Evolutionary conservation across 2,888 invertebrate species (phyloP).

Genomic region (Mamestra brassicae): DNA sequence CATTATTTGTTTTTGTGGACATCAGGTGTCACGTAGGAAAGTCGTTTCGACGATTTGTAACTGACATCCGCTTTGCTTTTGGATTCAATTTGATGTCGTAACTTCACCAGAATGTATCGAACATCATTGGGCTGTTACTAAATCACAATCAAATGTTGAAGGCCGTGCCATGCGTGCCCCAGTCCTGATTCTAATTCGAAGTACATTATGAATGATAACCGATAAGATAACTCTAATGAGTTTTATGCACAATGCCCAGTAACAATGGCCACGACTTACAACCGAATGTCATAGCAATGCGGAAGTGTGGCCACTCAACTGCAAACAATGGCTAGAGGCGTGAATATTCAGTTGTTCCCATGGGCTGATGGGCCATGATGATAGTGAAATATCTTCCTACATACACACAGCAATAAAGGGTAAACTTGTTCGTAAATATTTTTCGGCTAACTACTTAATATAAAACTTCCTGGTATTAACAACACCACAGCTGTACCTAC

Average conservation of each 20-base stretch:
- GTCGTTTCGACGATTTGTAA: neutral
- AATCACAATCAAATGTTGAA: neutral
- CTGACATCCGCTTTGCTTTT: neutral
- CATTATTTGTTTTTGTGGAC: neutral
- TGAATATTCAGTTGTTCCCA: slow-evolving; percentile 21
- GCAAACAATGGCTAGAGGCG: slow-evolving; percentile 14
- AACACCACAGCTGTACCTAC: neutral
- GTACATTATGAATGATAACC: slow-evolving; percentile 11
- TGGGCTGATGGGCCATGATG: neutral
- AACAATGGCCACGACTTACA: neutral
- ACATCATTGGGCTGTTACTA: neutral
- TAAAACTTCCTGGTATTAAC: neutral
- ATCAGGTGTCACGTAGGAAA: neutral
- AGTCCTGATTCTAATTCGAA: slow-evolving; percentile 12
- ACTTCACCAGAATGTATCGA: neutral
- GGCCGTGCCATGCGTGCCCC: neutral
- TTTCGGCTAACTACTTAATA: neutral
- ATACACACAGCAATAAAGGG: neutral
- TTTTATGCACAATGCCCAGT: neutral
- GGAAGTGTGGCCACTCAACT: slow-evolving; percentile 9
- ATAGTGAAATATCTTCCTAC: neutral
- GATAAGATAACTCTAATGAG: slow-evolving; percentile 34
- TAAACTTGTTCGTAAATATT: neutral
- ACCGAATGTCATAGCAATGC: slow-evolving; percentile 16
- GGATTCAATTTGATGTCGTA: neutral